phyloP scores from a whole-genome alignment of 2,888 invertebrate species.

The Pediacus dermestoides region DNA sequence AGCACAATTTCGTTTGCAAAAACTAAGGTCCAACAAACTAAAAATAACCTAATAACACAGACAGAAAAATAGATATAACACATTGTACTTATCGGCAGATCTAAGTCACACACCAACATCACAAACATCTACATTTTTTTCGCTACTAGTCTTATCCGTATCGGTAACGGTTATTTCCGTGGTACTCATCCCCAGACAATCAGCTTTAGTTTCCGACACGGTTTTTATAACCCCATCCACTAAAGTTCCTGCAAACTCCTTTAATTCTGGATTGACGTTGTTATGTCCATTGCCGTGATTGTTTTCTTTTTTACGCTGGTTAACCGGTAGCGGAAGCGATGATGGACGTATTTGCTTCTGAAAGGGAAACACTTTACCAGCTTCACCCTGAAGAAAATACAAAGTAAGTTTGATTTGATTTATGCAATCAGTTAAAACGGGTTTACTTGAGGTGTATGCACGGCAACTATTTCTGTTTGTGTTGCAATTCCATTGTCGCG shows the following conservation, averaged over 20 bases:
- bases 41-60: neutral
- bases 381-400: conserved; percentile 40
- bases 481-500: conserved; percentile 59
- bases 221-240: conserved; percentile 49
- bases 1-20: too few species aligned
- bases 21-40: too few species aligned
- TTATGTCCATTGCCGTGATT: conserved; percentile 16
- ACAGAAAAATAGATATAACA: conserved; percentile 1
- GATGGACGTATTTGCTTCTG: conserved; percentile 48
- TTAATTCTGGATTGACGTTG: conserved; percentile 37
- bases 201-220: conserved; percentile 40
- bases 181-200: conserved; percentile 23
- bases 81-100: neutral
- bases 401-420: neutral
- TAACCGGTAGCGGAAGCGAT: conserved; percentile 46
- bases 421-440: too few species aligned
- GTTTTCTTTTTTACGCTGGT: conserved; percentile 39
- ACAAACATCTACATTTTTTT: conserved; percentile 2
- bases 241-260: conserved; percentile 47
- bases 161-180: conserved; percentile 39
- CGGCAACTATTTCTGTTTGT: conserved; percentile 78
- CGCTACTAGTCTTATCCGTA: conserved; percentile 22
- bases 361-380: conserved; percentile 47
- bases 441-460: conserved; percentile 68
- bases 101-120: too few species aligned